A percentile compares a stretch with the other conserved stretches of the same genome.
These are phyloP conservation scores for Sebastes itinus DNA, from an alignment of 2,797 vertebrate genomes.

Conservation along the genomic window DNA sequence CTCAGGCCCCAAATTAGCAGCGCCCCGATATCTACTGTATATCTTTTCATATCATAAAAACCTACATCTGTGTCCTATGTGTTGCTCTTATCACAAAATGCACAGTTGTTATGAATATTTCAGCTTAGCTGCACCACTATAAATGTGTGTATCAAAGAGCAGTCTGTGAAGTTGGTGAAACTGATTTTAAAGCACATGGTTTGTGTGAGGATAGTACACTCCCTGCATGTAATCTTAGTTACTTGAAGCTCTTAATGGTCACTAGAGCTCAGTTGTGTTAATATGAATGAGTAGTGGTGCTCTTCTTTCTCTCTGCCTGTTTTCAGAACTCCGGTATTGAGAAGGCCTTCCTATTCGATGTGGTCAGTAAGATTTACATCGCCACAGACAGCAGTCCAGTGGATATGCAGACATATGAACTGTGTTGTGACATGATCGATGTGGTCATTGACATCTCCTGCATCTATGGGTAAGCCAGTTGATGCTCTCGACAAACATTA, in stretches of 20 bases:
- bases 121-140: too few relatives aligned
- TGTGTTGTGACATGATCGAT: conserved; percentile 96
- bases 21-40: too few relatives aligned
- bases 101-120: too few relatives aligned
- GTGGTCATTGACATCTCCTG: conserved; percentile 95
- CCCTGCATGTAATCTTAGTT: too few relatives aligned
- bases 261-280: too few relatives aligned
- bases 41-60: too few relatives aligned
- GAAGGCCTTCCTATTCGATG: conserved; percentile 94
- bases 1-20: too few relatives aligned
- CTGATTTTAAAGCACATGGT: not conserved
- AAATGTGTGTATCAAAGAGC: not conserved
- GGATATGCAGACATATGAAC: conserved; percentile 94
- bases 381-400: conserved; percentile 94
- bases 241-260: too few relatives aligned
- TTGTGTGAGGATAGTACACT: not conserved
- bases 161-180: not conserved
- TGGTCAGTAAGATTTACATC: conserved; percentile 96
- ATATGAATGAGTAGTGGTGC: not conserved
- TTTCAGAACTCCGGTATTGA: conserved; percentile 89
- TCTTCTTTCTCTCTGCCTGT: not conserved
- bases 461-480: conserved; percentile 90
- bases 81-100: too few relatives aligned
- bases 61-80: too few relatives aligned
- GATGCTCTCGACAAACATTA: not conserved